These are phyloP conservation scores for Drosophila atripex DNA, from an alignment of 2,888 invertebrate genomes.

Conservation along the genomic window DNA sequence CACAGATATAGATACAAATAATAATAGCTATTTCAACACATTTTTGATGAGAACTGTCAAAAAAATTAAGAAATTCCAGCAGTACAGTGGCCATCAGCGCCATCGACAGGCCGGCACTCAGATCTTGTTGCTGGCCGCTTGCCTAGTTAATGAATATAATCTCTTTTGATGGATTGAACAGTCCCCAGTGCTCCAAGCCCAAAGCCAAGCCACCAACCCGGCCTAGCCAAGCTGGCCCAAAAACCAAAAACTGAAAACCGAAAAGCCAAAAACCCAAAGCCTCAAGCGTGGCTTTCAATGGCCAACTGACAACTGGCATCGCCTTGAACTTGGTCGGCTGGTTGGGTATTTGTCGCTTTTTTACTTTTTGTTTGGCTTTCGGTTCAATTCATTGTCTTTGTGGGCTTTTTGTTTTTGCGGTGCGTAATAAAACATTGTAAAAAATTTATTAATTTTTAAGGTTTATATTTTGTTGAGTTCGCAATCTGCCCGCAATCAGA, in stretches of 20 bases:
- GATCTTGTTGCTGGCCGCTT: slow-evolving; percentile 36
- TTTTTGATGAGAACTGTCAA: slow-evolving; percentile 77
- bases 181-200: slow-evolving; percentile 27
- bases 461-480: slow-evolving; percentile 72
- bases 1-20: slow-evolving; percentile 35
- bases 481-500: slow-evolving; percentile 48
- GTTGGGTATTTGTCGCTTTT: slow-evolving; percentile 25
- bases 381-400: slow-evolving; percentile 63
- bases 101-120: slow-evolving; percentile 13
- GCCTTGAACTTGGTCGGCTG: slow-evolving; percentile 60
- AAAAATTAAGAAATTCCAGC: slow-evolving; percentile 72
- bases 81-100: slow-evolving; percentile 58
- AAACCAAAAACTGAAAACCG: slow-evolving; percentile 15
- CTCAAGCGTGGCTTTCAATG: slow-evolving; percentile 47
- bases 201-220: slow-evolving; percentile 15
- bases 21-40: slow-evolving; percentile 76
- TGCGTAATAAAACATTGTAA: slow-evolving; percentile 67
- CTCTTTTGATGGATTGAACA: slow-evolving; percentile 78
- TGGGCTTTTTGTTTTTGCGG: slow-evolving; percentile 42
- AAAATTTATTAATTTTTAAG: slow-evolving; percentile 73
- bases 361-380: slow-evolving; percentile 49
- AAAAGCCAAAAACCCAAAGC: slow-evolving; percentile 26
- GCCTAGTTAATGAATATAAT: slow-evolving; percentile 77
- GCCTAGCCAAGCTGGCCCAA: slow-evolving; percentile 13
- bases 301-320: slow-evolving; percentile 47